Conservation (phyloP, 1,140 invertebrate genomes). For the Drosophila nikananu region DNA sequence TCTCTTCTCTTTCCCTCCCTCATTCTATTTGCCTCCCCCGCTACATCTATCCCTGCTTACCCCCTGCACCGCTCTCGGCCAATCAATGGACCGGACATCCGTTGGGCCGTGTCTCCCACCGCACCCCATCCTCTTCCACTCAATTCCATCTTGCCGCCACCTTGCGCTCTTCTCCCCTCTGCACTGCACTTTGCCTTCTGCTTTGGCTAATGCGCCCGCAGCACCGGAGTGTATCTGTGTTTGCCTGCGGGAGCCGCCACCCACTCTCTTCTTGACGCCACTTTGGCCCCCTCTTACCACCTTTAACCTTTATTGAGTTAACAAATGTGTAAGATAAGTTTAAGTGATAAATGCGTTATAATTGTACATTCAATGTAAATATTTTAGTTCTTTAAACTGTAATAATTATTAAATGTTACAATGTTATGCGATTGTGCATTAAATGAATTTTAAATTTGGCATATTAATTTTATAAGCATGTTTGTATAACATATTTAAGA, state of each 20-base stretch:
- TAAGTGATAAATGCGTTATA: not conserved
- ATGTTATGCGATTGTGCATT: too few relatives aligned
- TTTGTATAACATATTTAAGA: not conserved
- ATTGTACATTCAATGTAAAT: not conserved
- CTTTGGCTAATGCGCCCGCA: constrained; percentile 27
- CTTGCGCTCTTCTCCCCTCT: not conserved
- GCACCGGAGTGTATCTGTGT: constrained; percentile 19
- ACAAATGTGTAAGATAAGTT: not conserved
- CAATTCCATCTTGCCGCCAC: not conserved
- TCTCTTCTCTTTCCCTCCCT: not conserved
- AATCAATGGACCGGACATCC: constrained; percentile 51
- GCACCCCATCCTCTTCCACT: constrained; percentile 6
- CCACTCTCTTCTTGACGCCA: not conserved
- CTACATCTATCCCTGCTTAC: not conserved
- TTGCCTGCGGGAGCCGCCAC: not conserved
- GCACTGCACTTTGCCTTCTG: constrained; percentile 23
- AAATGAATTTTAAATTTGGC: too few relatives aligned
- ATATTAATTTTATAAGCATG: too few relatives aligned
- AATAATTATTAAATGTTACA: too few relatives aligned
- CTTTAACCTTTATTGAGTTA: constrained; percentile 23
- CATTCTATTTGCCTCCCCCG: not conserved
- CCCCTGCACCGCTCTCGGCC: not conserved
- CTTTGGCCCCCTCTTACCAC: not conserved
- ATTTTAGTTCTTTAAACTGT: not conserved
- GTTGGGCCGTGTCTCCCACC: constrained; percentile 12